These are phyloP conservation scores for Doryteuthis pealeii DNA, from an alignment of 1,140 invertebrate species.

Conservation along the genomic window DNA sequence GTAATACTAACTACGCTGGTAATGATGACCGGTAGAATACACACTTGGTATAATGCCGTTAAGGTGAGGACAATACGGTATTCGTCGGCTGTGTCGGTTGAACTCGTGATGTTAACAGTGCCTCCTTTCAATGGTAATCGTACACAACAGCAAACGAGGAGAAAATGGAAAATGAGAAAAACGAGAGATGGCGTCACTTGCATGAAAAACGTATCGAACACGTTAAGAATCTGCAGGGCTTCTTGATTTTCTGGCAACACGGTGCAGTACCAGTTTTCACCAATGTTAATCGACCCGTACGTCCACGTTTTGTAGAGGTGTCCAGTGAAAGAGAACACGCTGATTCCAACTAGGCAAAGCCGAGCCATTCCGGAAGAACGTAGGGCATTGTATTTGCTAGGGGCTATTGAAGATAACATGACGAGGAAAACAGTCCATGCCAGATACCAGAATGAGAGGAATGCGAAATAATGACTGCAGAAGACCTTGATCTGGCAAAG, in stretches of 20 bases:
- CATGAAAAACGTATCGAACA: conserved; percentile 37
- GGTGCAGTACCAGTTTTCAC: conserved; percentile 26
- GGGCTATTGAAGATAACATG: conserved; percentile 23
- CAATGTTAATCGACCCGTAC: conserved; percentile 22
- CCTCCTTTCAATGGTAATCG: conserved; percentile 19
- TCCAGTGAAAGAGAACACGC: conserved; percentile 37
- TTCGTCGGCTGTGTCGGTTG: conserved; percentile 26
- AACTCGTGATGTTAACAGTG: conserved; percentile 15
- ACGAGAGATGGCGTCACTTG: conserved; percentile 30
- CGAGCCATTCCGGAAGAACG: conserved; percentile 25
- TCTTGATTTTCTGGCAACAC: conserved; percentile 39
- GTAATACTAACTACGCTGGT: conserved; percentile 24
- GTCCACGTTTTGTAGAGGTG: conserved; percentile 49
- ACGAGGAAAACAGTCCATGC: conserved; percentile 28
- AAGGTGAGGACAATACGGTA: conserved; percentile 33
- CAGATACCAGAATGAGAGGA: conserved; percentile 40
- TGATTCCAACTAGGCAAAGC: conserved; percentile 3
- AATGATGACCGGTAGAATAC: conserved; percentile 37
- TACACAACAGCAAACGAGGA: background rate
- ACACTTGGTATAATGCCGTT: conserved; percentile 34
- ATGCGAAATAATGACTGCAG: conserved; percentile 41
- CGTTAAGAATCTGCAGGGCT: conserved; percentile 37
- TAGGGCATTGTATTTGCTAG: conserved; percentile 27
- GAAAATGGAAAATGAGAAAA: conserved; percentile 34
- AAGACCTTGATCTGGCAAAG: conserved; percentile 43